Evolutionary conservation across 2,888 invertebrate genomes (phyloP), one percentile per base, ranked within the genome.

Genomic region (Pardosa pseudoannulata): DNA sequence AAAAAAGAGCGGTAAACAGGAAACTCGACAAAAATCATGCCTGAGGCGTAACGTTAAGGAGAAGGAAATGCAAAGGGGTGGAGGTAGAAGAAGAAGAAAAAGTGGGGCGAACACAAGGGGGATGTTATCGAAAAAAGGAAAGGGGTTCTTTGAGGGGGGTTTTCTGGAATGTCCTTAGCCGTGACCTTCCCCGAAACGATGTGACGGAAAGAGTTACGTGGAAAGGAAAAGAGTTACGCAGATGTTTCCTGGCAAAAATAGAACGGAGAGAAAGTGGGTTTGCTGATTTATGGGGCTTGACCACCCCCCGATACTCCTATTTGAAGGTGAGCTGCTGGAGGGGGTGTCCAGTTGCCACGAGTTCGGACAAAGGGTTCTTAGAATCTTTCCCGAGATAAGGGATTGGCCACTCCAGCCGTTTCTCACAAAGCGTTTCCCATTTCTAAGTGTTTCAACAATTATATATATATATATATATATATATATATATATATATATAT

Each of bases 101-200:
- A 82, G 75, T 64, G 71, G 82, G 75, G 64, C 39, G 82, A 56
- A 70, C 32, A 75, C 32, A 75, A 31, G 73, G 74, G 81, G 67
- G 50, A 74, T 23, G 62, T 19, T 56, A 23, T 56, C 23, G 19
- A 23, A 70, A 82, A 82, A 82, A 81, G 64, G 82, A 64, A 82
- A 82, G 71, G 82, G 82, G 82, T 68, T 80, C 11, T 71, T 67
- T 62, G 62, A 71, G n/a, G 41, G 81, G 82, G 82, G 75, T 64
- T 70, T 56, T 56, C 56, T 29, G 70, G 82, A 70, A 71, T 82
- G 82, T 82, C 82, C 82, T 82, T 82, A 75, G 39, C 82, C 75
- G 27, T 82, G 82, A 82, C 82, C 82, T 76, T 76, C 62, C 31
- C 36, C 16, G 3, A 56, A 23, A 56, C 11, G 23, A 56, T 23